Evolutionary conservation across 1,140 invertebrate genomes (phyloP).

Genomic region (Drosophila nebulosa): DNA sequence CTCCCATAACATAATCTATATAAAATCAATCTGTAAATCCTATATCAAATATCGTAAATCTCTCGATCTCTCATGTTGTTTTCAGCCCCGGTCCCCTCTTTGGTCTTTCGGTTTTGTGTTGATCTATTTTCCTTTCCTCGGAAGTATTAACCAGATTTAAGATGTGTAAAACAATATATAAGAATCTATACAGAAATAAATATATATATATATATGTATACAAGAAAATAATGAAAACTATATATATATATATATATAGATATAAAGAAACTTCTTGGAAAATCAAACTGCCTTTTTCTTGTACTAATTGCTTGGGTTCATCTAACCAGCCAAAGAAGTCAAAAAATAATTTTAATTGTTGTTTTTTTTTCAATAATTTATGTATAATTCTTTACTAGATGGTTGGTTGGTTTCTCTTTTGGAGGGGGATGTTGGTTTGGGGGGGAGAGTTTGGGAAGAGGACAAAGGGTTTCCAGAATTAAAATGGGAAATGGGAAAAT

Average conservation of each 20-base stretch:
- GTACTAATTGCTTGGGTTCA: too few relatives aligned
- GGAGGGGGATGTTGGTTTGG: too few relatives aligned
- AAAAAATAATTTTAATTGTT: constrained; percentile 18
- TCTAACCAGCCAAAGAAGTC: too few relatives aligned
- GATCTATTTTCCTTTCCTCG: not conserved
- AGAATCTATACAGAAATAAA: constrained; percentile 3
- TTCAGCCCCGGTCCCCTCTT: not conserved
- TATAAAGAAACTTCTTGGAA: constrained; percentile 2
- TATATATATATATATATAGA: constrained; percentile 25
- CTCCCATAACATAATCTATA: not conserved
- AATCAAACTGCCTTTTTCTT: not conserved
- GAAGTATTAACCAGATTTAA: constrained; percentile 35
- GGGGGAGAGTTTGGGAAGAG: not conserved
- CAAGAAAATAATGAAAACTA: not conserved
- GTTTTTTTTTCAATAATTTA: constrained; percentile 49
- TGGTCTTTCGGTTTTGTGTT: not conserved
- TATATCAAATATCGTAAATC: not conserved
- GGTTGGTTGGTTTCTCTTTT: not conserved
- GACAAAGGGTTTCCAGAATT: not conserved
- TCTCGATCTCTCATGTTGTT: not conserved
- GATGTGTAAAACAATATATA: constrained; percentile 41
- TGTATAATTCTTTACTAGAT: constrained; percentile 29
- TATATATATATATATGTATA: not conserved
- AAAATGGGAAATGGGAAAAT: not conserved
- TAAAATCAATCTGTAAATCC: not conserved